Conservation (phyloP, 35 echinoderm and acorn worm genomes). For the Hemicentrotus pulcherrimus region DNA sequence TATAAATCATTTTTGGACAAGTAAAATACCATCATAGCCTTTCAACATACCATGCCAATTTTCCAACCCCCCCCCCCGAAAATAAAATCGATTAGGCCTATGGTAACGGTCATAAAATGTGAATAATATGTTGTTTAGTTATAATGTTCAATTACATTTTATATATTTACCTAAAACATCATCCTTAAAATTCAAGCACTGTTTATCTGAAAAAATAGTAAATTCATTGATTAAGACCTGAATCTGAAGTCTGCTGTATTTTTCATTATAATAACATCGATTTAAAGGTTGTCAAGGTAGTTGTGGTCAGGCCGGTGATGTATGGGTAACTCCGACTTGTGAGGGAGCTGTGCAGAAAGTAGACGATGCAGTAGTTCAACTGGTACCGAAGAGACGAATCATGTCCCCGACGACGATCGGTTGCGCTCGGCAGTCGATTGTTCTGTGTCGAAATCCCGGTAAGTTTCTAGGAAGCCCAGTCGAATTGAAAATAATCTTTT, state of each 20-base stretch:
- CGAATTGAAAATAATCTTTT: no score
- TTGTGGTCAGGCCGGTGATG: not conserved
- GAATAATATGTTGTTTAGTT: no score
- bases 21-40: no score
- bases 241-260: not conserved
- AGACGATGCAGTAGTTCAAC: not conserved
- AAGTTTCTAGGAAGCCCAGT: not conserved
- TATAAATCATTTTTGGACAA: no score
- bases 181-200: not conserved
- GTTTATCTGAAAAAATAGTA: no score
- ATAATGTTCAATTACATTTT: not conserved
- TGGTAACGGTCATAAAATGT: no score
- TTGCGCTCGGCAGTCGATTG: not conserved
- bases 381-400: not conserved
- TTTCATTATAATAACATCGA: not conserved
- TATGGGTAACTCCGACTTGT: not conserved
- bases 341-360: not conserved
- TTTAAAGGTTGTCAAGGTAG: not conserved
- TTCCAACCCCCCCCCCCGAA: no score
- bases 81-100: no score
- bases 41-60: no score
- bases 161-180: not conserved
- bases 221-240: no score
- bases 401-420: not conserved
- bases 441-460: not conserved